phyloP scores from a whole-genome alignment of 2,797 vertebrate genomes.

The Ctenopoma multispine region DNA sequence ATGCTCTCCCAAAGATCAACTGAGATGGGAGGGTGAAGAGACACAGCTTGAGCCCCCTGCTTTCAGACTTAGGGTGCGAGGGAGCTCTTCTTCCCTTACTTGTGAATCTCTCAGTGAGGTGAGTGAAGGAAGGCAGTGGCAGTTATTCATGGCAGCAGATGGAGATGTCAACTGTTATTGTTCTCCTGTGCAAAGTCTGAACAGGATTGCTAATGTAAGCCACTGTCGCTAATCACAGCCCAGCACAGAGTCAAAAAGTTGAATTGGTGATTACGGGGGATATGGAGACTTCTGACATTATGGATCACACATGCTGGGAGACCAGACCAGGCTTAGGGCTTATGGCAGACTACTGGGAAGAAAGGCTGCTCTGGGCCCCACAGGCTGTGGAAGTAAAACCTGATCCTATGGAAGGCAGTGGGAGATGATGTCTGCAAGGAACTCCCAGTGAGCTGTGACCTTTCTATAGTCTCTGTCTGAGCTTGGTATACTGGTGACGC shows the following conservation, averaged over 20 bases:
- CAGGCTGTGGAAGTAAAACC: constrained; percentile 31
- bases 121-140: constrained; percentile 52
- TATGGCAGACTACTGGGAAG: constrained; percentile 42
- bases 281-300: constrained; percentile 77
- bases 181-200: constrained; percentile 75
- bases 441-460: constrained; percentile 68
- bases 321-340: constrained; percentile 61
- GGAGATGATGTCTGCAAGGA: constrained; percentile 48
- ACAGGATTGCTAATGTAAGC: constrained; percentile 62
- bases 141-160: constrained; percentile 76
- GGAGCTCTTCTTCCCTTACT: constrained; percentile 37
- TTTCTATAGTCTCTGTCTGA: constrained; percentile 63
- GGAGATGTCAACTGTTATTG: constrained; percentile 78
- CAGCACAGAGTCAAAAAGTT: constrained; percentile 51
- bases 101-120: constrained; percentile 39
- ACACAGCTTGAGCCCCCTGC: constrained; percentile 63
- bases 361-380: constrained; percentile 29
- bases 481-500: constrained; percentile 44
- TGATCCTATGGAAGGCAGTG: constrained; percentile 54
- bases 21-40: constrained; percentile 64
- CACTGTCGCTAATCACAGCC: constrained; percentile 67
- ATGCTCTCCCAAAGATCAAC: constrained; percentile 79
- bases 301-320: constrained; percentile 64
- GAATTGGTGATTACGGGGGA: constrained; percentile 66
- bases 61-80: constrained; percentile 64